These are phyloP conservation scores for Mythimna loreyi DNA, from an alignment of 2,888 invertebrate species.

Conservation along the genomic window DNA sequence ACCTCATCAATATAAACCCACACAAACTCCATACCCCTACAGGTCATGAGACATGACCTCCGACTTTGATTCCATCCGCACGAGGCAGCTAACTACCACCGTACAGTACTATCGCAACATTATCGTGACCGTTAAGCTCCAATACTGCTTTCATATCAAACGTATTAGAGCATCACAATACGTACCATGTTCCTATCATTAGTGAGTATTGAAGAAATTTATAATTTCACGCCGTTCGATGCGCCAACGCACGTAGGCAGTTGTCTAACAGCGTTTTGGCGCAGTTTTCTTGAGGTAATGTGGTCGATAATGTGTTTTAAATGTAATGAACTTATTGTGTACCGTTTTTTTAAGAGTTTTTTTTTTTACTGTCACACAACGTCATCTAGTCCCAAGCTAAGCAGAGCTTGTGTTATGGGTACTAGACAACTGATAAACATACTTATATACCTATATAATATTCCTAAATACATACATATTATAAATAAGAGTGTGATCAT, in stretches of 20 bases:
- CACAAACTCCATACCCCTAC: background rate
- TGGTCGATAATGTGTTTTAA: slow-evolving; percentile 20
- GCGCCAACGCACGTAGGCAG: slow-evolving; percentile 38
- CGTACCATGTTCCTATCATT: slow-evolving; percentile 63
- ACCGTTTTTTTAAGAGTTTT: slow-evolving; percentile 21
- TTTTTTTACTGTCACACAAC: too few relatives aligned
- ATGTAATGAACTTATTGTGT: slow-evolving; percentile 15
- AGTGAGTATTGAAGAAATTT: slow-evolving; percentile 68
- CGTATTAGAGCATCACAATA: slow-evolving; percentile 61
- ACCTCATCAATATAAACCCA: background rate
- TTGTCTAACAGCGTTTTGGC: slow-evolving; percentile 40
- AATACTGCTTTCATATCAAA: slow-evolving; percentile 52
- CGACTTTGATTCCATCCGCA: slow-evolving; percentile 37
- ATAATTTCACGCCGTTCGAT: slow-evolving; percentile 71
- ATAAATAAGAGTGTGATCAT: background rate
- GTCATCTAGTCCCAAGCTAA: too few relatives aligned
- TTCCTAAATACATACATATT: too few relatives aligned
- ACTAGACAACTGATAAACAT: too few relatives aligned
- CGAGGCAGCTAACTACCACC: background rate
- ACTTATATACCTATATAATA: too few relatives aligned
- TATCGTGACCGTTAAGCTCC: slow-evolving; percentile 54
- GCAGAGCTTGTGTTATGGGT: too few relatives aligned
- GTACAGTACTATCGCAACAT: slow-evolving; percentile 22
- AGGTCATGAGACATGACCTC: slow-evolving; percentile 44
- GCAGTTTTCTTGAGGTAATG: slow-evolving; percentile 41